These are phyloP conservation scores for Portunus trituberculatus DNA, from an alignment of 1,140 invertebrate genomes.

Conservation along the genomic window DNA sequence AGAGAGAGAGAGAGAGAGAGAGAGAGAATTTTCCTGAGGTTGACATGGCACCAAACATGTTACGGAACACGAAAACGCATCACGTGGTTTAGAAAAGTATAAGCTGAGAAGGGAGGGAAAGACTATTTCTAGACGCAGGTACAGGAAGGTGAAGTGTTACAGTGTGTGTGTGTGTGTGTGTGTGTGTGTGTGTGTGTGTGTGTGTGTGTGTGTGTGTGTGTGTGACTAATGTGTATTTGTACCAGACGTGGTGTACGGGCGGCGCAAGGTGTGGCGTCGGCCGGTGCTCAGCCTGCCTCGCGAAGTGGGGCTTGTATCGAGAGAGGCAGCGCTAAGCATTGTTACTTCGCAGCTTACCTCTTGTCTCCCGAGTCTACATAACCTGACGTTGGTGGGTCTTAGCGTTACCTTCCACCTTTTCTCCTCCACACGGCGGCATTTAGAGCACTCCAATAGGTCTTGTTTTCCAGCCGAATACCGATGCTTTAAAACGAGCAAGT, in stretches of 20 bases:
- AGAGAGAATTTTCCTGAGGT: no score
- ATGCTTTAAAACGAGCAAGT: no score
- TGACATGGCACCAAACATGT: neutral
- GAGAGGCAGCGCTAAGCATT: conserved; percentile 61
- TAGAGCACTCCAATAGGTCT: no score
- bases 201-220: conserved; percentile 27
- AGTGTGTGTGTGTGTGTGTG: neutral
- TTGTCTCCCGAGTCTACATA: conserved; percentile 44
- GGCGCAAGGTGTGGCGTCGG: conserved; percentile 31
- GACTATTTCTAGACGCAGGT: neutral
- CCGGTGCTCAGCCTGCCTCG: conserved; percentile 38
- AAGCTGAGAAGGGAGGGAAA: neutral
- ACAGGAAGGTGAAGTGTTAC: neutral
- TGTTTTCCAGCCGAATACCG: no score
- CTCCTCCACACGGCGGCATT: no score
- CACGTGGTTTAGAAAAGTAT: neutral
- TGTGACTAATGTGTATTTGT: neutral
- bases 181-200: conserved; percentile 50
- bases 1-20: conserved; percentile 18
- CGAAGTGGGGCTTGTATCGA: conserved; percentile 62
- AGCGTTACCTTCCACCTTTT: no score
- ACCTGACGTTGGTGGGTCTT: conserved; percentile 49
- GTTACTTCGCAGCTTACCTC: conserved; percentile 54
- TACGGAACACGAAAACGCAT: neutral
- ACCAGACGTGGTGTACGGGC: conserved; percentile 59